Base-by-base conservation (phyloP, 2,888 invertebrate species). In the Uropetala carovei region DNA sequence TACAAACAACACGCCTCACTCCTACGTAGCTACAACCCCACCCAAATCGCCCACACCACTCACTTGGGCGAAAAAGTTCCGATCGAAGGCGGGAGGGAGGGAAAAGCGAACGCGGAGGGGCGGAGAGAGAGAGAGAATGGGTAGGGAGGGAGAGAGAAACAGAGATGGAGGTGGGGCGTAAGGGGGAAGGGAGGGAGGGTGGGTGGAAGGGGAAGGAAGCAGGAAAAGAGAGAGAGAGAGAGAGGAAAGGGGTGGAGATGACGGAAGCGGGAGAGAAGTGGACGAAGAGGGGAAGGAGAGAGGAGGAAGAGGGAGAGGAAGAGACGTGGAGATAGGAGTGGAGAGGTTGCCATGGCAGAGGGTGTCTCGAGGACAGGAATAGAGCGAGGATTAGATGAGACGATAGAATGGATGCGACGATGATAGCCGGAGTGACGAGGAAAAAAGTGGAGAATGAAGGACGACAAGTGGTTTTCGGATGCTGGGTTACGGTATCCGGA, bases 171-270 rank as follows among this genome's bases (percentile, higher is more conserved):
- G 43, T 1, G 43, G 5, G 5, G 43, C 5, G 5, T 43, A 5
- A 3, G 43, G 43, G 43, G 43, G 43, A 43, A 5, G 43, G 43
- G 43, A 5, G 5, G 43, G 43, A 43, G 43, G 43, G 43, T 1
- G 43, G 43, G 43, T 1, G 5, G 43, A 5, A 43, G 43, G 43
- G 43, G 43, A 43, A 43, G 43, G 43, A 43, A 43, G 43, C 43
- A 43, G 43, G 43, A 43, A 43, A 43, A 43, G 43, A 43, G 43
- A 43, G 43, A 43, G 43, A 43, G 43, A 43, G 43, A 5, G n/a
- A n/a, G n/a, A n/a, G n/a, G n/a, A 75, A 75, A 75, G 75, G 75
- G 75, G 75, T 75, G 75, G 13, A 27, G 75, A 75, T 75, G 43
- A 5, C 43, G 43, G 43, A 5, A 43, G 5, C n/a, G 43, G 3